Conservation (phyloP, 1,140 invertebrate species). For the Venturia canescens region DNA sequence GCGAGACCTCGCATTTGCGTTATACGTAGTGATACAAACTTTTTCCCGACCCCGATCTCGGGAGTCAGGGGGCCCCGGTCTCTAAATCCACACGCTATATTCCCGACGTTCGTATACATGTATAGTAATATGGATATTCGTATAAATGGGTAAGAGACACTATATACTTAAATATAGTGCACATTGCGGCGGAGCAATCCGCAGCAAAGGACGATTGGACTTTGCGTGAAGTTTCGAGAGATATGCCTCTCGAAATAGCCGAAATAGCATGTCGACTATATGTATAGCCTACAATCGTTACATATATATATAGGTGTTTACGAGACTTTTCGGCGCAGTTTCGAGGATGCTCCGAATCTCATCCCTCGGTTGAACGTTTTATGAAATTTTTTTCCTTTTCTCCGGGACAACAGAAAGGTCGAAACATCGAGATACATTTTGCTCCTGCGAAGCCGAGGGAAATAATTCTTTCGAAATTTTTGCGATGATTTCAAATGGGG, state of each 20-base stretch:
- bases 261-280: conserved; percentile 12
- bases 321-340: not conserved
- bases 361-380: not conserved
- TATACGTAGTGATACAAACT: conserved; percentile 11
- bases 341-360: not conserved
- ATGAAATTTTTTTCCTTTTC: not conserved
- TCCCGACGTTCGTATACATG: not conserved
- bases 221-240: conserved; percentile 25
- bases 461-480: too few species aligned
- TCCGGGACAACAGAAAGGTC: not conserved
- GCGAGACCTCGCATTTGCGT: conserved; percentile 2
- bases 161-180: conserved; percentile 12
- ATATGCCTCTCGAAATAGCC: conserved; percentile 15
- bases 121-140: not conserved
- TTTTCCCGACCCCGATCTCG: not conserved
- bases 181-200: not conserved
- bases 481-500: too few species aligned
- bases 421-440: not conserved
- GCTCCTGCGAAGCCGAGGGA: too few species aligned
- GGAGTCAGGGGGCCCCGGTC: not conserved
- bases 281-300: not conserved
- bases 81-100: not conserved
- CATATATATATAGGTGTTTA: not conserved
- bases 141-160: not conserved
- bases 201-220: conserved; percentile 22